Base-by-base conservation (phyloP, 53 echinoderm and acorn worm species). In the Arbacia lixula region DNA sequence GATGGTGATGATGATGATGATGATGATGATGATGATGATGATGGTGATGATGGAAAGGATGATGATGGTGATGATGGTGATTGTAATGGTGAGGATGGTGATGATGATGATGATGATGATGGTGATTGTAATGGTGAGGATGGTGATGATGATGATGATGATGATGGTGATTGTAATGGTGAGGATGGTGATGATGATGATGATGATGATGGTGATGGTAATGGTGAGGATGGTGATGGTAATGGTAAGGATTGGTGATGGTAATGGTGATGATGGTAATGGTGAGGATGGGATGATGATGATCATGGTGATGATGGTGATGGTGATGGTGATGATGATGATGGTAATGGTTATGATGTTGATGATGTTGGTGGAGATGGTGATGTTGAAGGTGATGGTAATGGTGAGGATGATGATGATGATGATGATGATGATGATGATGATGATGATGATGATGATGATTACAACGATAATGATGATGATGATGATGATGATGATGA, bases 361-460 rank as follows among this genome's bases (percentile, higher is more conserved):
- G 49, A 14, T 46, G 49, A 46, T 46, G 49, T 10, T 46, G 49
- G 14, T 46, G 49, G 14, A 10, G 49, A 46, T 46, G 49, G 49
- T 46, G 8, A 46, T 46, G 49, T 10, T 46, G 49, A 10, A 10
- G 62, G 19, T 61, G 21, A 61, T 61, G 62, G 29, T 61, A 9
- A 20, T 61, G 62, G 19, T 61, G 21, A 20, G 21, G 31, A 27
- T 66, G 30, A 66, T 66, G 67, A 66, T 66, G 67, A 66, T 66
- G 28, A 27, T 66, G 67, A 56, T 56, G 19, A 56, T 56, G 56
- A 10, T 56, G 56, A 56, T 56, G 56, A 11, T 16, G 57, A 16
- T 57, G n/a, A n/a, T 57, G 12, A 14, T 50, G 19, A 12, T 50
- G 12, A 50, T 17, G 12, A 0, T 0, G 50, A 1, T 0, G 19